These are phyloP conservation scores for Triops cancriformis DNA, from an alignment of 1,140 invertebrate species.

Conservation along the genomic window DNA sequence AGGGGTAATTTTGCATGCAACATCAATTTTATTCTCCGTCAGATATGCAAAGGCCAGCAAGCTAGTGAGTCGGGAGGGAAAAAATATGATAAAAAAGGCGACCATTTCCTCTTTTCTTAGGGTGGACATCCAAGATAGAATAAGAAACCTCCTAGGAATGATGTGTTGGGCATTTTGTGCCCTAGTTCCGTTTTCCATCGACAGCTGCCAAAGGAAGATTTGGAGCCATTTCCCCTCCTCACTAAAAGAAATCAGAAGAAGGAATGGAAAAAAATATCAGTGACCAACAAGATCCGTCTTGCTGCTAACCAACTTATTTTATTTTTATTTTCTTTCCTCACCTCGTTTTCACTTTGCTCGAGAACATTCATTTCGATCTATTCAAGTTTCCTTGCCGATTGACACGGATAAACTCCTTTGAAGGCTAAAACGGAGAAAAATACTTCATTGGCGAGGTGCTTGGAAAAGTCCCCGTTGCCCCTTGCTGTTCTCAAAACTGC, in stretches of 20 bases:
- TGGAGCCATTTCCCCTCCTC: background rate
- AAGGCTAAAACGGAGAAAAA: background rate
- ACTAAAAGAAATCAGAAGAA: background rate
- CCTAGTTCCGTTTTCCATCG: background rate
- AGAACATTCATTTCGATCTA: background rate
- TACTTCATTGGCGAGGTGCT: background rate
- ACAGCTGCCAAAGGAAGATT: conserved; percentile 5
- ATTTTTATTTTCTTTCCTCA: no score
- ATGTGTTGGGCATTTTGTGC: conserved; percentile 1
- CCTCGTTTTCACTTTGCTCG: background rate
- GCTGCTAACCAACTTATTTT: no score
- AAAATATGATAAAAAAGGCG: background rate
- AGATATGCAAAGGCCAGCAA: background rate
- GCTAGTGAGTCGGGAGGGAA: background rate
- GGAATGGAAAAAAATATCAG: background rate
- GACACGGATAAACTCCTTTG: background rate
- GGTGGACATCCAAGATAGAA: conserved; percentile 5
- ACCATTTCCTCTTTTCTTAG: background rate
- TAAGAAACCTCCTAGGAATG: background rate
- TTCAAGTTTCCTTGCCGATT: background rate
- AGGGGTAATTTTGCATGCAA: conserved; percentile 6
- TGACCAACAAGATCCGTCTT: background rate
- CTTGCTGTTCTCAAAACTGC: background rate
- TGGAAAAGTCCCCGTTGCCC: background rate
- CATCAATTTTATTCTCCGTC: conserved; percentile 7